Percentiles rank a stretch among this genome's conserved stretches.
Evolutionary conservation across 1,140 invertebrate genomes (phyloP).

Genomic region (Lasaia peninsularis): DNA sequence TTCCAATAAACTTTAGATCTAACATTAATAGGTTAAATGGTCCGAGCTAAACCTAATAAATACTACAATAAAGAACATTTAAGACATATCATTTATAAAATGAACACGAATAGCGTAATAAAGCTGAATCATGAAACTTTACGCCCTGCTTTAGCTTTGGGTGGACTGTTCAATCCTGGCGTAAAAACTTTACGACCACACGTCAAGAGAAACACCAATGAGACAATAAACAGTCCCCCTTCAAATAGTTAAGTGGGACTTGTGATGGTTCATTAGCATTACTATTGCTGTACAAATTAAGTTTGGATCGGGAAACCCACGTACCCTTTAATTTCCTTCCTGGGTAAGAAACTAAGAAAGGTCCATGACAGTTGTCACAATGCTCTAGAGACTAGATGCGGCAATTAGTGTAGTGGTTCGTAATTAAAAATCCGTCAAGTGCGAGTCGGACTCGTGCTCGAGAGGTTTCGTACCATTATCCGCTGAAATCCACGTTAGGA

Average conservation of each 20-base stretch:
- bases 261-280: slow-evolving; percentile 67
- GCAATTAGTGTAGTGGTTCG: too few species aligned
- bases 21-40: too few species aligned
- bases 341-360: not conserved
- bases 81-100: slow-evolving; percentile 67
- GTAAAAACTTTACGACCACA: slow-evolving; percentile 73
- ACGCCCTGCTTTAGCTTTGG: slow-evolving; percentile 71
- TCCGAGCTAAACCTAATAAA: not conserved
- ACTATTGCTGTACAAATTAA: slow-evolving; percentile 23
- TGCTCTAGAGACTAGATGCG: too few species aligned
- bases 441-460: too few species aligned
- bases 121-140: slow-evolving; percentile 70
- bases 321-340: not conserved
- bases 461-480: too few species aligned
- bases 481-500: too few species aligned
- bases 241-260: slow-evolving; percentile 49
- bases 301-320: not conserved
- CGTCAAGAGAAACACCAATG: slow-evolving; percentile 72
- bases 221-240: slow-evolving; percentile 65
- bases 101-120: slow-evolving; percentile 65
- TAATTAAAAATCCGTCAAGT: too few species aligned
- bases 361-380: not conserved
- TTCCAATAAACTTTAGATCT: too few species aligned
- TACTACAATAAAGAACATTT: slow-evolving; percentile 23
- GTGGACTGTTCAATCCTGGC: slow-evolving; percentile 66